Evolutionary conservation across 92 coral and sea anemone species (phyloP).

Genomic region (Pocillopora meandrina): DNA sequence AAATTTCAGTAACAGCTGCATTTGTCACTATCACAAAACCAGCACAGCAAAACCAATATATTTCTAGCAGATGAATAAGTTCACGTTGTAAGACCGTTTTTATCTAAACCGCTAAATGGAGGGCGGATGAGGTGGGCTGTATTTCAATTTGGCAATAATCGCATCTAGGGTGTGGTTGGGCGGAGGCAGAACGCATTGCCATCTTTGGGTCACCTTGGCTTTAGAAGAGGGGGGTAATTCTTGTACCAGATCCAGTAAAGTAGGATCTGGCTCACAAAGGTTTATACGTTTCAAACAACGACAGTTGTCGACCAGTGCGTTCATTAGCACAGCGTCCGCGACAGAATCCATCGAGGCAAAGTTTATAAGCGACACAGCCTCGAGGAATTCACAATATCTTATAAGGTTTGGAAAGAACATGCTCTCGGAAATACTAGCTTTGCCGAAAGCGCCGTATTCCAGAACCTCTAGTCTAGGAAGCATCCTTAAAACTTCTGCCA

Average conservation of each 20-base stretch:
- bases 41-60: not conserved
- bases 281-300: slow-evolving; percentile 74
- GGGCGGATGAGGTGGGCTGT: slow-evolving; percentile 64
- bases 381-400: slow-evolving; percentile 79
- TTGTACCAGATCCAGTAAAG: slow-evolving; percentile 79
- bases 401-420: slow-evolving; percentile 92
- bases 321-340: slow-evolving; percentile 82
- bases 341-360: slow-evolving; percentile 86
- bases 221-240: slow-evolving; percentile 72
- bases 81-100: not conserved
- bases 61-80: not conserved
- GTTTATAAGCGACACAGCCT: slow-evolving; percentile 86
- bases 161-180: slow-evolving; percentile 93
- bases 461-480: slow-evolving; percentile 86
- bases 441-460: slow-evolving; percentile 99
- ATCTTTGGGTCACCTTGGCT: slow-evolving; percentile 86
- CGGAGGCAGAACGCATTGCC: slow-evolving; percentile 98
- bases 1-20: not conserved
- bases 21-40: not conserved
- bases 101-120: slow-evolving; percentile 1
- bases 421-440: slow-evolving; percentile 96
- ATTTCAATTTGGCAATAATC: slow-evolving; percentile 74
- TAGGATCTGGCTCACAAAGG: slow-evolving; percentile 95
- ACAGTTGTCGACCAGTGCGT: slow-evolving; percentile 85
- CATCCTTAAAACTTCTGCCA: slow-evolving; percentile 90